Evolutionary conservation across 2,888 invertebrate genomes (phyloP).

Genomic region (Ectobius pallidus): DNA sequence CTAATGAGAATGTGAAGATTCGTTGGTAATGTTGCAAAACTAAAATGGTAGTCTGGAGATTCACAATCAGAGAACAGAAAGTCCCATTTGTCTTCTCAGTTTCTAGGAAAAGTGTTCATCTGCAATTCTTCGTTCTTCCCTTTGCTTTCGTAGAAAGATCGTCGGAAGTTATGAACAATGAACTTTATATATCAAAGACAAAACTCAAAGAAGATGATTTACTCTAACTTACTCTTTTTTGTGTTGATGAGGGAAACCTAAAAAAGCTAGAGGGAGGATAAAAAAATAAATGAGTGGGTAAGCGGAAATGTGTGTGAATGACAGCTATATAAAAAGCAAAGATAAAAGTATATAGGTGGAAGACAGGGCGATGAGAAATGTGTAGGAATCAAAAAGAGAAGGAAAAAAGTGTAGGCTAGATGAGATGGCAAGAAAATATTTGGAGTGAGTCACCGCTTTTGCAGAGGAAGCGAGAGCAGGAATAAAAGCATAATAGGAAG

Average conservation of each 20-base stretch:
- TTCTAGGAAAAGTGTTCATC: too few relatives aligned
- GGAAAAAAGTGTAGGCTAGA: not conserved
- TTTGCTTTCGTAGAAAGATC: too few relatives aligned
- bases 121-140: too few relatives aligned
- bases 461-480: not conserved
- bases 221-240: not conserved
- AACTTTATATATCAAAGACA: not conserved
- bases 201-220: not conserved
- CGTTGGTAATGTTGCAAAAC: too few relatives aligned
- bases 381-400: not conserved
- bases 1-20: too few relatives aligned
- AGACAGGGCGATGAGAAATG: slow-evolving; percentile 1
- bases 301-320: slow-evolving; percentile 9
- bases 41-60: too few relatives aligned
- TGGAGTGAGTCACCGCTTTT: not conserved
- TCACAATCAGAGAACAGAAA: too few relatives aligned
- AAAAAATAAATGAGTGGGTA: not conserved
- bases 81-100: too few relatives aligned
- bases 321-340: not conserved
- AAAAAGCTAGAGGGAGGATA: not conserved
- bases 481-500: not conserved
- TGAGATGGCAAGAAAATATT: not conserved
- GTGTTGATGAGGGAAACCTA: slow-evolving; percentile 5
- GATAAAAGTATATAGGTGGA: not conserved
- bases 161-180: not conserved